Evolutionary conservation across 2,888 invertebrate genomes (phyloP).

Genomic region (Drosophila gaucha): DNA sequence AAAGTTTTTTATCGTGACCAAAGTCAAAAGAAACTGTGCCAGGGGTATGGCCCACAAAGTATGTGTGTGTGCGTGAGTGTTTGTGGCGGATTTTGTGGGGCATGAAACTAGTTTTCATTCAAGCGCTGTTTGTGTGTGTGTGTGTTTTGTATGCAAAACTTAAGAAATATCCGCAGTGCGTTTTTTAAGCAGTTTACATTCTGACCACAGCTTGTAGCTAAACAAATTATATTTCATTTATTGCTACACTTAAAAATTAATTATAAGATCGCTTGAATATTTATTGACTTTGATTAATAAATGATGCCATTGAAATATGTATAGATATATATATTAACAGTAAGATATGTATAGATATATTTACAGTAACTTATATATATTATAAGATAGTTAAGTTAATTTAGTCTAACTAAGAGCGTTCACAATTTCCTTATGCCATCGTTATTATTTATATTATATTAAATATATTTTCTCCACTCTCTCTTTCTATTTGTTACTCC

Average conservation of each 20-base stretch:
- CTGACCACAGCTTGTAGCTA: slow-evolving; percentile 19
- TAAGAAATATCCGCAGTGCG: slow-evolving; percentile 44
- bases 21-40: slow-evolving; percentile 80
- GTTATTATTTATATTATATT: slow-evolving; percentile 32
- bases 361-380: slow-evolving; percentile 28
- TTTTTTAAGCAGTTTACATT: slow-evolving; percentile 25
- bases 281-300: not conserved
- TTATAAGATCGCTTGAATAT: slow-evolving; percentile 1
- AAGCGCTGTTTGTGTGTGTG: slow-evolving; percentile 16
- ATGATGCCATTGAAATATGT: not conserved
- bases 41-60: slow-evolving; percentile 73
- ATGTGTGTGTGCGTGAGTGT: slow-evolving; percentile 1
- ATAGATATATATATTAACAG: not conserved
- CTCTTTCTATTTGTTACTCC: slow-evolving; percentile 53
- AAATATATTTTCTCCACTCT: slow-evolving; percentile 50
- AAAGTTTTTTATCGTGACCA: slow-evolving; percentile 81
- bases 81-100: slow-evolving; percentile 28
- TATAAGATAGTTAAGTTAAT: slow-evolving; percentile 24
- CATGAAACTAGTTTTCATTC: slow-evolving; percentile 45
- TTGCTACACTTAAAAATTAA: slow-evolving; percentile 1
- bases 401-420: slow-evolving; percentile 15
- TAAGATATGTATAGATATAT: not conserved
- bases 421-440: slow-evolving; percentile 5
- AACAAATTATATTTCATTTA: slow-evolving; percentile 26
- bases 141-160: slow-evolving; percentile 40